Conservation (phyloP, 2,113 vertebrate species). For the Meriones unguiculatus region DNA sequence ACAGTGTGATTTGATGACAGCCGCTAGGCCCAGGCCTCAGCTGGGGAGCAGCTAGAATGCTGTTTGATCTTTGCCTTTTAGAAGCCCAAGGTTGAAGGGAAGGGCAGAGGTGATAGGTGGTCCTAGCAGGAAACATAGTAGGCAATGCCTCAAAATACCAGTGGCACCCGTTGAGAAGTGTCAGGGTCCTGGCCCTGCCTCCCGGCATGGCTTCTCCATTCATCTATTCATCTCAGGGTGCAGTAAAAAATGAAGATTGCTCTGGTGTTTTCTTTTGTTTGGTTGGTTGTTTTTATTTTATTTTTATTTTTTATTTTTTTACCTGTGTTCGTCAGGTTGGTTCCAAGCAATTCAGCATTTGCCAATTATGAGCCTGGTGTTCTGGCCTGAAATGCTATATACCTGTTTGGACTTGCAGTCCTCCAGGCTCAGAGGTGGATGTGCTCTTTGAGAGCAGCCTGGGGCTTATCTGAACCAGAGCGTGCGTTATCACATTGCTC, state of each 20-base stretch:
- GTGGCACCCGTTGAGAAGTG: neutral
- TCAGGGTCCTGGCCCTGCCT: neutral
- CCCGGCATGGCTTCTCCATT: neutral
- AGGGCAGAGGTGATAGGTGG: neutral
- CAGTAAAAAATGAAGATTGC: neutral
- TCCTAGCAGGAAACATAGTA: neutral
- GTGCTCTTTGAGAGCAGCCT: conserved; percentile 25
- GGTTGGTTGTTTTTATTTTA: neutral
- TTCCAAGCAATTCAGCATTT: conserved; percentile 63
- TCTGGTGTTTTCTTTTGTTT: neutral
- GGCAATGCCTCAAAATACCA: neutral
- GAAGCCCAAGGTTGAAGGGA: neutral
- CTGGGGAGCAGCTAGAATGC: neutral
- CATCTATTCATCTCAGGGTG: too few species aligned
- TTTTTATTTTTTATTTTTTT: neutral
- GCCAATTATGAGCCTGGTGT: conserved; percentile 53
- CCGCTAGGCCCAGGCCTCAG: conserved; percentile 74
- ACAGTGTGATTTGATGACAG: neutral
- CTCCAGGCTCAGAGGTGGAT: neutral
- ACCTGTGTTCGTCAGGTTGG: neutral
- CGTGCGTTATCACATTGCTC: neutral
- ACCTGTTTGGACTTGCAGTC: conserved; percentile 53
- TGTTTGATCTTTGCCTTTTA: neutral
- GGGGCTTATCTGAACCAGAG: conserved; percentile 42
- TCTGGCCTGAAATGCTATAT: conserved; percentile 64